These are phyloP conservation scores for Rhimphoctona megacephalus DNA, from an alignment of 2,888 invertebrate species.

Conservation along the genomic window DNA sequence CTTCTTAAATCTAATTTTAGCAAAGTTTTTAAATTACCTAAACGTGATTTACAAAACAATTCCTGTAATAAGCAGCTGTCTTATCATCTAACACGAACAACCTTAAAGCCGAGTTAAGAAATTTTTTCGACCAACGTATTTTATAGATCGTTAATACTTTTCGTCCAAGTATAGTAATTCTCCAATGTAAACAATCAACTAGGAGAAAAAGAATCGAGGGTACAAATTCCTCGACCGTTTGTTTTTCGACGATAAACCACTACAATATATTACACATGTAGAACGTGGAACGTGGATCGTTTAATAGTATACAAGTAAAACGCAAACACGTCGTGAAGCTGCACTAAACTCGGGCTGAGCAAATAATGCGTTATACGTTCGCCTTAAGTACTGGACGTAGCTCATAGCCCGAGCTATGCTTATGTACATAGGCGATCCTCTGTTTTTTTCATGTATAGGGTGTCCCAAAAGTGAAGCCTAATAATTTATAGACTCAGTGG, in stretches of 20 bases:
- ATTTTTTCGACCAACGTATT: not conserved
- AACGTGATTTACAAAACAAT: not conserved
- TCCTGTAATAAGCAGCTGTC: not conserved
- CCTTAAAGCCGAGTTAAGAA: not conserved
- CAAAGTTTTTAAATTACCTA: not conserved
- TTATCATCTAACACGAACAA: not conserved
- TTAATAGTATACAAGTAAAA: conserved; percentile 29
- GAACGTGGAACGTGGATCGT: conserved; percentile 17
- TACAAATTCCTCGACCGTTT: conserved; percentile 25
- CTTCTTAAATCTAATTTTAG: not conserved
- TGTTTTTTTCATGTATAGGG: not conserved
- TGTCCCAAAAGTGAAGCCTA: not conserved
- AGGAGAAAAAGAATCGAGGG: conserved; percentile 11
- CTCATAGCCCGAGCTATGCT: conserved; percentile 22
- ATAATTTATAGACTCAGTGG: not conserved
- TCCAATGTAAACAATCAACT: conserved; percentile 11
- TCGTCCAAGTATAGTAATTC: conserved; percentile 1
- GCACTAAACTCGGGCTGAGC: conserved; percentile 21
- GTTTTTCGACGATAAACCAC: conserved; percentile 35
- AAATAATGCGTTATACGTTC: conserved; percentile 34
- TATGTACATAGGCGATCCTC: conserved; percentile 13
- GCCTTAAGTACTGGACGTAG: conserved; percentile 30
- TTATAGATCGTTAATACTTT: conserved; percentile 9
- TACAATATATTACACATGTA: conserved; percentile 18
- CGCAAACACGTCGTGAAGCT: conserved; percentile 33